Conservation (phyloP, 1,140 invertebrate species). For the Latrodectus geometricus region DNA sequence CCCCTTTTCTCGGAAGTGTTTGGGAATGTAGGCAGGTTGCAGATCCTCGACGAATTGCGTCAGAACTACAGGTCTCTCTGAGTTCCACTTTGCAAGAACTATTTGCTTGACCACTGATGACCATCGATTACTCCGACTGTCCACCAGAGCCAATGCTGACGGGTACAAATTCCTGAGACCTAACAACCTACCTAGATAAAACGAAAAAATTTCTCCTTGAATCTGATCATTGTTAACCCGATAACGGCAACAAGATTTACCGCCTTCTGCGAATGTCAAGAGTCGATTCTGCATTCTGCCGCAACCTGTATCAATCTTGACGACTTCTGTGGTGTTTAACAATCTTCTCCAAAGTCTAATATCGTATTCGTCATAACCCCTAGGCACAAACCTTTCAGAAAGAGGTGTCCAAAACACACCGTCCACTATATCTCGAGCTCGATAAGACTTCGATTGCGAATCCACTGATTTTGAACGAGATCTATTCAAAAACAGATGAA, state of each 20-base stretch:
- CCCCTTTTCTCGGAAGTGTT: slow-evolving; percentile 77
- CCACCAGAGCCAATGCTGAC: slow-evolving; percentile 78
- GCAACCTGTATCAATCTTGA: slow-evolving; percentile 82
- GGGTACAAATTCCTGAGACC: slow-evolving; percentile 82
- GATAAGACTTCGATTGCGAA: neutral
- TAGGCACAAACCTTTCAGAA: slow-evolving; percentile 78
- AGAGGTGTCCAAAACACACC: slow-evolving; percentile 80
- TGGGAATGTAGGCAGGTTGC: slow-evolving; percentile 75
- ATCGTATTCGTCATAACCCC: slow-evolving; percentile 76
- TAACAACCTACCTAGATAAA: slow-evolving; percentile 81
- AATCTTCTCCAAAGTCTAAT: slow-evolving; percentile 78
- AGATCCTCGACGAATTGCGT: slow-evolving; percentile 78
- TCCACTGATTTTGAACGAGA: neutral
- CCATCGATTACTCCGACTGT: slow-evolving; percentile 78
- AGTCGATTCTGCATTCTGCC: slow-evolving; percentile 88
- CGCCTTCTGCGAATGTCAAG: slow-evolving; percentile 80
- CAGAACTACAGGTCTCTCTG: slow-evolving; percentile 81
- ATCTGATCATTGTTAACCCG: slow-evolving; percentile 90
- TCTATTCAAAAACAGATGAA: neutral
- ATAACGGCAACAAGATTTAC: slow-evolving; percentile 81
- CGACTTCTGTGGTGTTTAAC: slow-evolving; percentile 74
- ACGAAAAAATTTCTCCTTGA: slow-evolving; percentile 89
- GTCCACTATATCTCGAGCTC: slow-evolving; percentile 50
- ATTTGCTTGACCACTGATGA: slow-evolving; percentile 77
- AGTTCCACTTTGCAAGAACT: slow-evolving; percentile 81